phyloP scores from a whole-genome alignment of 2,113 vertebrate genomes.

The Poeciliopsis occidentalis region DNA sequence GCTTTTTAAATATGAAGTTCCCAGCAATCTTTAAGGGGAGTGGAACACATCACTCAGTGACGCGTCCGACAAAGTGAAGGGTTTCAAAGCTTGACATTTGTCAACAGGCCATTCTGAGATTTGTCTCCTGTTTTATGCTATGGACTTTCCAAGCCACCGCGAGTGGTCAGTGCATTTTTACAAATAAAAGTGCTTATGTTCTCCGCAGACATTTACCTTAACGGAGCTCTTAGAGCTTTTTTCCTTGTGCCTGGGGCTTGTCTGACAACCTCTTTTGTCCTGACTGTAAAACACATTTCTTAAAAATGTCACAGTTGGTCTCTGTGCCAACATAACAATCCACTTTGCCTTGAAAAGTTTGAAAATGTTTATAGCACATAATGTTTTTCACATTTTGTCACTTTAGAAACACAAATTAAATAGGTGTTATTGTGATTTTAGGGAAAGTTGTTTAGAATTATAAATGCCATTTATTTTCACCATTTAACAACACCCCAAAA shows the following conservation, averaged over 20 bases:
- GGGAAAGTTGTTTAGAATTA: neutral
- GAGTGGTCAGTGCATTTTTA: conserved; percentile 15
- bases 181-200: neutral
- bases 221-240: neutral
- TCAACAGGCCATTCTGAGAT: conserved; percentile 40
- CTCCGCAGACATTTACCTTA: conserved; percentile 16
- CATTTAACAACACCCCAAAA: neutral
- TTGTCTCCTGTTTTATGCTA: conserved; percentile 3
- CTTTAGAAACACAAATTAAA: neutral
- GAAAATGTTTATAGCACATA: neutral
- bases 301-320: neutral
- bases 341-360: neutral
- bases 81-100: conserved; percentile 44
- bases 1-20: conserved; percentile 61
- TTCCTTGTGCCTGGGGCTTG: neutral
- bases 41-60: conserved; percentile 57
- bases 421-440: neutral
- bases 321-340: neutral
- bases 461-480: neutral
- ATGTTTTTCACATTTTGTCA: neutral
- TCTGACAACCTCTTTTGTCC: conserved; percentile 1
- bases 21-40: conserved; percentile 51
- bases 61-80: conserved; percentile 44
- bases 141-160: neutral
- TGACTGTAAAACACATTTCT: neutral